These are phyloP conservation scores for Emesis furor DNA, from an alignment of 2,888 invertebrate species.

Conservation along the genomic window DNA sequence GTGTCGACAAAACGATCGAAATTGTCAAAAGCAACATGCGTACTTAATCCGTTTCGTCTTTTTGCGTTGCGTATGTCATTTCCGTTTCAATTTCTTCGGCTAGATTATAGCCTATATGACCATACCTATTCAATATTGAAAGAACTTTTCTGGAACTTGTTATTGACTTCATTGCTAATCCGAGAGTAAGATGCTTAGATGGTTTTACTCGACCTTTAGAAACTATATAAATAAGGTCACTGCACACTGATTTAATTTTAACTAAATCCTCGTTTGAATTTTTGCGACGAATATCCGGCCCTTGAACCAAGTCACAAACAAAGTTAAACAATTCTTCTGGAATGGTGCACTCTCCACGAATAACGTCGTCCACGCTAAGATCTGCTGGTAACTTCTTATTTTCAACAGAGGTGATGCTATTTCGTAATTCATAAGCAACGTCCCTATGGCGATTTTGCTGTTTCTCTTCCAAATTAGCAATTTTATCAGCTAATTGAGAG, in stretches of 20 bases:
- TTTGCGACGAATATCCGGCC: constrained; percentile 13
- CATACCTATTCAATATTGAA: constrained; percentile 2
- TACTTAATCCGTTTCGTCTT: constrained; percentile 7
- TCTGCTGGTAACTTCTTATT: constrained; percentile 48
- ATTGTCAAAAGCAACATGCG: constrained; percentile 29
- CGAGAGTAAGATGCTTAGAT: constrained; percentile 2
- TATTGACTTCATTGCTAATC: constrained; percentile 7
- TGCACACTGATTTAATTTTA: constrained; percentile 3
- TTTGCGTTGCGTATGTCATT: background rate
- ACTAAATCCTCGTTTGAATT: constrained; percentile 12
- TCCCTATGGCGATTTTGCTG: constrained; percentile 65
- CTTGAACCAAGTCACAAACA: constrained; percentile 18
- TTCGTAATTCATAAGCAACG: constrained; percentile 75
- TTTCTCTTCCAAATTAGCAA: constrained; percentile 59
- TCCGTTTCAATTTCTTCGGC: constrained; percentile 7
- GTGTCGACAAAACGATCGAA: constrained; percentile 73
- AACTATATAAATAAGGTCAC: constrained; percentile 10
- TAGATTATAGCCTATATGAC: background rate
- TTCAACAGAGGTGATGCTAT: constrained; percentile 73
- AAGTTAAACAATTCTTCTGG: constrained; percentile 15
- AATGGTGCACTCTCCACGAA: constrained; percentile 31
- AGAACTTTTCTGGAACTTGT: constrained; percentile 5
- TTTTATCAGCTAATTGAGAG: constrained; percentile 72
- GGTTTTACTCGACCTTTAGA: constrained; percentile 14
- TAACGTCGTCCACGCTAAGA: constrained; percentile 67